Conservation (phyloP, 1,140 invertebrate species). For the Trichonephila inaurata region DNA sequence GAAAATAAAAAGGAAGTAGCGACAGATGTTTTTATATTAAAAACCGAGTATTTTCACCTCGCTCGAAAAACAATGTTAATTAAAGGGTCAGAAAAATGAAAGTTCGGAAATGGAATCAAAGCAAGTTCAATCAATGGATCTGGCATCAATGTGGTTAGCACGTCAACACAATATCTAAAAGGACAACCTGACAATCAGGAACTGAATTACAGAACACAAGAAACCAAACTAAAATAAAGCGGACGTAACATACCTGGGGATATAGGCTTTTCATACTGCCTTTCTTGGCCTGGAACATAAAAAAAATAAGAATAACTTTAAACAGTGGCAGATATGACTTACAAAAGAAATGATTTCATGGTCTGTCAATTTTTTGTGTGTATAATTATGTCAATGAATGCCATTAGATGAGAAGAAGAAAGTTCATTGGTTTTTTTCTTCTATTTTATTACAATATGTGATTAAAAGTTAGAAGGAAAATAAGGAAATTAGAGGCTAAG, state of each 20-base stretch:
- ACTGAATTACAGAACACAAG: not conserved
- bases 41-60: not conserved
- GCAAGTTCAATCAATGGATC: no score
- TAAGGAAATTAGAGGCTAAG: no score
- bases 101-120: not conserved
- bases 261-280: constrained; percentile 68
- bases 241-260: constrained; percentile 52
- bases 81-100: not conserved
- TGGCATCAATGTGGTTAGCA: not conserved
- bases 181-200: not conserved
- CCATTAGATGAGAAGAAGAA: not conserved
- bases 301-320: not conserved
- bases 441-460: no score
- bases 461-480: no score
- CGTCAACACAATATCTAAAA: not conserved
- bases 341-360: constrained; percentile 12
- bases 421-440: no score
- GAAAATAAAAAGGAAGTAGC: not conserved
- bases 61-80: not conserved
- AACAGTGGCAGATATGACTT: not conserved
- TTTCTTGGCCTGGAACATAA: constrained; percentile 59
- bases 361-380: constrained; percentile 15
- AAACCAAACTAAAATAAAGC: not conserved
- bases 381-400: not conserved
- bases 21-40: not conserved